Percentiles rank a stretch among this genome's conserved stretches.
Evolutionary conservation across 2,797 vertebrate species (phyloP).

Genomic region (Zalophus californianus): DNA sequence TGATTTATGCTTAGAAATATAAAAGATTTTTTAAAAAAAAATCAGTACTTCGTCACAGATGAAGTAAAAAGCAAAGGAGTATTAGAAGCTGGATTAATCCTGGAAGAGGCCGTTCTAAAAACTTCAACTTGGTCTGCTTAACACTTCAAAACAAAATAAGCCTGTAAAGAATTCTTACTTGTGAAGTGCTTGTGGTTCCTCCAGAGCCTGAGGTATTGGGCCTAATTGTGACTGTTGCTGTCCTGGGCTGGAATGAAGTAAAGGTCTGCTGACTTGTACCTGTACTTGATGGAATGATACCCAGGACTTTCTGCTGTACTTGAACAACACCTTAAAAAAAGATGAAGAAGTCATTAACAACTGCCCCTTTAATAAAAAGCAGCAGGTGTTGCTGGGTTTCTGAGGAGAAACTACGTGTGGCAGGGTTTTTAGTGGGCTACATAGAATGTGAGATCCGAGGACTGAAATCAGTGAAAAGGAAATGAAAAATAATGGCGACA

Average conservation of each 20-base stretch:
- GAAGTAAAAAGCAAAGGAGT: neutral
- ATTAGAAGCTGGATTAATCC: neutral
- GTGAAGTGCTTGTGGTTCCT: conserved; percentile 90
- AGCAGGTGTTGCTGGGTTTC: conserved; percentile 51
- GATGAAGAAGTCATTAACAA: conserved; percentile 72
- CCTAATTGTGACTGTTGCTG: conserved; percentile 95
- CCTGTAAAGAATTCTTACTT: conserved; percentile 83
- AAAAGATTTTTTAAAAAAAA: neutral
- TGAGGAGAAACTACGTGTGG: conserved; percentile 78
- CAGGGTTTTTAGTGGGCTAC: conserved; percentile 77
- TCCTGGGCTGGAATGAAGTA: conserved; percentile 96
- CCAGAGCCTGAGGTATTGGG: conserved; percentile 91
- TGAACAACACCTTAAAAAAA: conserved; percentile 92
- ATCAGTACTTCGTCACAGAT: conserved; percentile 11
- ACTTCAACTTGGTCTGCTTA: neutral
- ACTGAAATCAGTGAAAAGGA: conserved; percentile 74
- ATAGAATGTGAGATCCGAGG: conserved; percentile 75
- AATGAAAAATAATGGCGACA: conserved; percentile 82
- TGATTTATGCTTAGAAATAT: conserved; percentile 8
- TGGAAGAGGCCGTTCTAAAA: neutral
- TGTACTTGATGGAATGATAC: conserved; percentile 96
- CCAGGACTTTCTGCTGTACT: conserved; percentile 98
- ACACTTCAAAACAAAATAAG: neutral
- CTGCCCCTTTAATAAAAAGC: neutral
- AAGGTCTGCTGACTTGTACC: conserved; percentile 94